Evolutionary conservation across 2,888 invertebrate species (phyloP), one percentile per base, ranked within the genome.

Genomic region (Elmis aenea): DNA sequence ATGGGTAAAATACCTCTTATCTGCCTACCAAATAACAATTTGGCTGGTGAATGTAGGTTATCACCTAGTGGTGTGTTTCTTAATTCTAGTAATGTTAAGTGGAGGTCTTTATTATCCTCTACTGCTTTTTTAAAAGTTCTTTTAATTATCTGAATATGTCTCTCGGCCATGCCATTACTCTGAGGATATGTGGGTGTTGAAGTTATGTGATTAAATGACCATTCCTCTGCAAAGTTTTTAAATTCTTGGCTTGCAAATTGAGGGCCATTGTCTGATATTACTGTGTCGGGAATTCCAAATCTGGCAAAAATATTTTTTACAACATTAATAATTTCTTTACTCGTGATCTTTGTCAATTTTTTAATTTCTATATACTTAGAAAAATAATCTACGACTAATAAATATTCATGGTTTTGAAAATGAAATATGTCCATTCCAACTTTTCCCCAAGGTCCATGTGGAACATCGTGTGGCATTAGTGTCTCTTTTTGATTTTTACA

Each of bases 181-280:
- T 40, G 29, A 2, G 30, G 12, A 13, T 35, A 26, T 18, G 25
- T 22, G 4, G 39, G 39, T 6, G 34, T 29, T 4, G 26, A 13
- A 8, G 21, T 20, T 14, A 30, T 11, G 10, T 27, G 26, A 23
- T 26, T 20, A 31, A 41, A 31, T 13, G 27, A 15, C 29, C 36
- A 41, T 6, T 22, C 15, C n/a, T 13, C n/a, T 12, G 10, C 10
- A 28, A 27, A 34, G 4, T 9, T 10, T 8, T 13, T 20, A 27
- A 35, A 35, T 31, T 35, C 16, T 11, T 12, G n/a, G 9, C 26
- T 25, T 8, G 15, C 22, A 9, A 37, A 37, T 26, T 37, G 33
- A 18, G 21, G 22, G 6, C 27, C 40, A 9, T 23, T 26, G 14
- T 40, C 37, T 8, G 29, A 33, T 5, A 42, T 26, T 25, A 37